phyloP scores from a whole-genome alignment of 2,888 invertebrate species.

The Torymus tubicola region DNA sequence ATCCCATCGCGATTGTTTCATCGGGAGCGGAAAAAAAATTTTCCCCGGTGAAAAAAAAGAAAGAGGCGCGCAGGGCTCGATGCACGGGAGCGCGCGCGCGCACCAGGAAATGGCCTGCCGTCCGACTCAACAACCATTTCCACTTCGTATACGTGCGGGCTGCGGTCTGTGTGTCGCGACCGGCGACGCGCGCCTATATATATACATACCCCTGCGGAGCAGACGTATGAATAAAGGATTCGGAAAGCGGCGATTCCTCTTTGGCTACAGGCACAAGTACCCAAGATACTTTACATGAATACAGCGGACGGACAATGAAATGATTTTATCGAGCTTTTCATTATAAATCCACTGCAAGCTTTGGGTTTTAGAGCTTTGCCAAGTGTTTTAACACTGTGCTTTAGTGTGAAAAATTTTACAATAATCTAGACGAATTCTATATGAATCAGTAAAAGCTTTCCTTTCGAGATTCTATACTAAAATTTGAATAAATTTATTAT shows the following conservation, averaged over 20 bases:
- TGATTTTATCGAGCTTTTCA: not conserved
- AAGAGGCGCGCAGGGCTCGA: no score
- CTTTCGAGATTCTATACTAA: no score
- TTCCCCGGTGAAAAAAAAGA: no score
- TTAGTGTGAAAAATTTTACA: no score
- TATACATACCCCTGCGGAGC: not conserved
- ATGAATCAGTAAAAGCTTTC: no score
- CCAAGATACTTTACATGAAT: not conserved
- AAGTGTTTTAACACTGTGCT: not conserved
- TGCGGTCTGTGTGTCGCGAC: not conserved
- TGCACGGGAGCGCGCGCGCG: no score
- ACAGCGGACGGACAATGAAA: not conserved
- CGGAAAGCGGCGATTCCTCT: not conserved
- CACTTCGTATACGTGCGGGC: conserved; percentile 1
- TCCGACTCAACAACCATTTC: conserved; percentile 6
- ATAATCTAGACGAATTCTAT: no score
- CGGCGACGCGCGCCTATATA: no score
- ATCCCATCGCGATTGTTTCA: not conserved
- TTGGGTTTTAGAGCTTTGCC: no score
- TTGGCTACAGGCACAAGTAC: not conserved
- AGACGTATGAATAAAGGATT: not conserved
- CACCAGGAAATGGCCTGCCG: conserved; percentile 1
- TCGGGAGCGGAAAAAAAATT: not conserved
- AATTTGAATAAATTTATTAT: no score
- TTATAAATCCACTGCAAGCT: not conserved